Base-by-base conservation (phyloP, 2,797 vertebrate genomes). In the Parauchenoglanis punctatus region DNA sequence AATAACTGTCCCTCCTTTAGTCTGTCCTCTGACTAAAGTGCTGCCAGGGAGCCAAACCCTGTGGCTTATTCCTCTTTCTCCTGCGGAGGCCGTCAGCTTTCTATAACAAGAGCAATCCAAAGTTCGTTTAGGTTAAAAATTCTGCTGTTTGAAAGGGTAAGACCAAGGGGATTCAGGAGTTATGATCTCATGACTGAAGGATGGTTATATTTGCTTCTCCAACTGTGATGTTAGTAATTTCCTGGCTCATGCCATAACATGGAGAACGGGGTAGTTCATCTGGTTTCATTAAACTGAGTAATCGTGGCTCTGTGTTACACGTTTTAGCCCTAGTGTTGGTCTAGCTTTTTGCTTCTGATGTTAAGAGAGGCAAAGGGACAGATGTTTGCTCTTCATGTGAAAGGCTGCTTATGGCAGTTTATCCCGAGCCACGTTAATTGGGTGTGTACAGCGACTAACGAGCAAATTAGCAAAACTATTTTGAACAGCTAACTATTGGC, bases 151-250 rank as follows among this genome's bases (percentile, higher is more conserved):
- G 67, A 72, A 78, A 78, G 88, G 63, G n/a, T 65, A 72, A 70
- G 54, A 28, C 20, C 49, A 18, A 20, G 46, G 59, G 80, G 68
- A 87, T 67, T 92, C 70, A 86, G 83, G 49, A 70, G 72, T 68
- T 89, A 83, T 81, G 88, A 90, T 91, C 91, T 89, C 81, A 70
- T 92, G 90, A 90, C 82, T 90, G 88, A 86, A 90, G 89, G 89
- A 90, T 86, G 56, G 61, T 28, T 87, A 40, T 72, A n/a, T 88
- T 87, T 58, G 70, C 84, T 94, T 90, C 89, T 92, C 91, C 82
- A 92, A 88, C 83, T 85, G 88, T 92, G 63, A 72, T 59, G 25
- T 93, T 93, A 95, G 86, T 94, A 92, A 93, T 86, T 7, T 87
- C 17, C 88, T 89, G 87, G 90, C 88, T 84, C 90, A 35, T 78